Conservation (phyloP, 35 echinoderm and acorn worm genomes). For the Ophioderma brevispina region DNA sequence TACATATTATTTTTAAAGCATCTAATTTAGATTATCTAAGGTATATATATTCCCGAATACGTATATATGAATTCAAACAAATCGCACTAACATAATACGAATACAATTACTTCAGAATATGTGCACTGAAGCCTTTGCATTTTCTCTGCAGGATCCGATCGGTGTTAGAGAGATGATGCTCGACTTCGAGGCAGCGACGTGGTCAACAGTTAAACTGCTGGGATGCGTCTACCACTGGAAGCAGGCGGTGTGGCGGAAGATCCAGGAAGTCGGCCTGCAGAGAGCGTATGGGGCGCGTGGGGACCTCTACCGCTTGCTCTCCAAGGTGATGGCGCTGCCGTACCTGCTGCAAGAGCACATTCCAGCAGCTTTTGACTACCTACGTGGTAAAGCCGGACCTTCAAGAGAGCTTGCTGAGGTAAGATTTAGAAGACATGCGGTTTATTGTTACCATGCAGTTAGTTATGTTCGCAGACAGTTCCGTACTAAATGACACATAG, state of each 20-base stretch:
- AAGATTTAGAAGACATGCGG: too few species aligned
- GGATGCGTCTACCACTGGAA: conserved; percentile 70
- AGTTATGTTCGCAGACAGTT: too few species aligned
- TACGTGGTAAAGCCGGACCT: neutral
- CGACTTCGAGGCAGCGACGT: conserved; percentile 47
- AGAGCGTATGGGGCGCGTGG: neutral
- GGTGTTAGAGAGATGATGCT: conserved; percentile 21
- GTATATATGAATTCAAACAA: too few species aligned
- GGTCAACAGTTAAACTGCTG: neutral
- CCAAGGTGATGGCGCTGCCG: conserved; percentile 15
- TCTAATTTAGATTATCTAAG: too few species aligned
- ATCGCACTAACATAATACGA: too few species aligned
- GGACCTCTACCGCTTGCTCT: neutral
- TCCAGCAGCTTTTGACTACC: neutral
- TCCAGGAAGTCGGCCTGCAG: conserved; percentile 33
- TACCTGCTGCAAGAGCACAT: neutral
- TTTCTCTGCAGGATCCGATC: conserved; percentile 1
- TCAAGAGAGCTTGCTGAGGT: neutral
- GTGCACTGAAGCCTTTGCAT: neutral
- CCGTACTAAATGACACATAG: too few species aligned
- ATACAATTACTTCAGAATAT: too few species aligned
- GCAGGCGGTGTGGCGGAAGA: conserved; percentile 67
- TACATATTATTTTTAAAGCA: too few species aligned
- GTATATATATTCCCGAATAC: too few species aligned
- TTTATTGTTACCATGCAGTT: too few species aligned